Evolutionary conservation across 1,140 invertebrate genomes (phyloP), one percentile per base, ranked within the genome.

Genomic region (Trinorchestia longiramus): DNA sequence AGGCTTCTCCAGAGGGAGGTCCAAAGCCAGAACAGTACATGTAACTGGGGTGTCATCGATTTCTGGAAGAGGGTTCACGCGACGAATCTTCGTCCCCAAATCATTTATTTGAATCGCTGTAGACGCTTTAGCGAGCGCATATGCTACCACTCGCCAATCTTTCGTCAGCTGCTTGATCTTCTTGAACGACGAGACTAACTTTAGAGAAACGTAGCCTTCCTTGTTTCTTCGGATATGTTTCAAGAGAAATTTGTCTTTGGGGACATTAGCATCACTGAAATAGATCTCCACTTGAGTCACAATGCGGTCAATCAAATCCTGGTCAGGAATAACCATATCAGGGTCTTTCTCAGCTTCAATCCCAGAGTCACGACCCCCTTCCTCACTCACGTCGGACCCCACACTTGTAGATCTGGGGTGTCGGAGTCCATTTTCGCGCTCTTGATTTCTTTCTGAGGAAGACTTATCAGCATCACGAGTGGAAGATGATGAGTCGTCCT

Each of bases 171-270:
- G 98, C 97, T 99, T 99, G 44, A 99, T 99, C 94, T 99, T 98
- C 97, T 99, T 99, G 97, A 99, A 99, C 97, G 99, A 99, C 0
- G 99, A 99, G 95, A 99, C 99, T 87, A 99, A 97, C 97, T 99
- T 99, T 17, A 99, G 97, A 57, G 98, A 99, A 0, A 99, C 99
- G 97, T 98, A 99, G 23, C 99, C 99, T 97, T 99, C 99, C 97
- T 99, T 99, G 97, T 99, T 99, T 43, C 99, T 98, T 57, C 99
- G 98, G 4, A 99, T 99, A 97, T 99, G 99, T 97, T 99, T 99
- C 62, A 99, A 97, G 11, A 99, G 97, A 97, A 99, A 99, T 1
- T 99, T 99, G 97, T 99, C 99, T 97, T 99, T 99, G 0, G 99
- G 98, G 96, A 99, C 99, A 97, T 99, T 99, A 41, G 98, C 98